Percentiles rank a stretch among this genome's conserved stretches.
Conservation (phyloP, 2,113 vertebrate species). For the Ochotona princeps region DNA sequence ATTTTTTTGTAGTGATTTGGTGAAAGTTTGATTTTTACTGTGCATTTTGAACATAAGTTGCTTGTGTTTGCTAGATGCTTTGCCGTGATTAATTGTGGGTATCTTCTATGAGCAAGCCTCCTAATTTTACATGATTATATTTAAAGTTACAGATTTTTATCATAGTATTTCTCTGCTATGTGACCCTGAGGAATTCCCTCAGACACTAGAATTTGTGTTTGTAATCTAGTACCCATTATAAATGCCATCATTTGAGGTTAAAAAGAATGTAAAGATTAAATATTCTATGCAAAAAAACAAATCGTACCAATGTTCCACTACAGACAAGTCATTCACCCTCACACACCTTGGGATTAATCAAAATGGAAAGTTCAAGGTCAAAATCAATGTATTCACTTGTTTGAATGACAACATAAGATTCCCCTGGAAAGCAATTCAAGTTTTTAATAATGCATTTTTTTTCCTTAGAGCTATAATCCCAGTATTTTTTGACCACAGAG, state of each 20-base stretch:
- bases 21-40: background rate
- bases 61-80: background rate
- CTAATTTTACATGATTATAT: background rate
- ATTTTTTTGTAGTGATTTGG: background rate
- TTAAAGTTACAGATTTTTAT: background rate
- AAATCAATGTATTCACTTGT: slow-evolving; percentile 36
- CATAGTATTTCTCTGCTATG: background rate
- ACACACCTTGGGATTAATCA: background rate
- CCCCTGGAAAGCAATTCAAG: background rate
- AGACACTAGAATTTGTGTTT: background rate
- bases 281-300: background rate
- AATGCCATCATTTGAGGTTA: background rate
- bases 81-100: background rate
- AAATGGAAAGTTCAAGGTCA: slow-evolving; percentile 30
- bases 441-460: background rate
- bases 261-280: background rate
- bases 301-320: background rate
- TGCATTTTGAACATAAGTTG: background rate
- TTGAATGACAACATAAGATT: slow-evolving; percentile 10
- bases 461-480: background rate
- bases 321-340: background rate
- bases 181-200: background rate
- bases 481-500: background rate
- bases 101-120: background rate
- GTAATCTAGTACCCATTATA: background rate